These are phyloP conservation scores for Tolypeutes matacus DNA, from an alignment of 2,797 vertebrate genomes.

Conservation along the genomic window DNA sequence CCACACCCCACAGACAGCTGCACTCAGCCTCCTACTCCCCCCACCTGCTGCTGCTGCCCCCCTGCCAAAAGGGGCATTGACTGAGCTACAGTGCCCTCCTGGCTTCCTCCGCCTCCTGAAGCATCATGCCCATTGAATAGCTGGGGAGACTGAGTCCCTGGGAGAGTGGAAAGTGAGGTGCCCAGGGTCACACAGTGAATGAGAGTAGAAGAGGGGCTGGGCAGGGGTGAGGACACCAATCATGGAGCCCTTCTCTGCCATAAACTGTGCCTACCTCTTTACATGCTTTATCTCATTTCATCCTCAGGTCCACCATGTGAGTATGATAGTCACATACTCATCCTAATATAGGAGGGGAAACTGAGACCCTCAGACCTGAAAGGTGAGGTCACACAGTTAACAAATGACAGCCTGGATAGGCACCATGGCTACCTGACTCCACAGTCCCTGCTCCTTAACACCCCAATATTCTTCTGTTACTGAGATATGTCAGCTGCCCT, in stretches of 20 bases:
- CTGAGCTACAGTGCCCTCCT: neutral
- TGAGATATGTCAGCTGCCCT: neutral
- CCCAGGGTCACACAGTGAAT: neutral
- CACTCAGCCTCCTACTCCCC: neutral
- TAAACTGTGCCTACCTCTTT: neutral
- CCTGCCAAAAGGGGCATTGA: too few relatives aligned
- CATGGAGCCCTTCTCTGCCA: neutral
- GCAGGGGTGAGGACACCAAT: neutral
- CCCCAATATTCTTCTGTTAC: neutral
- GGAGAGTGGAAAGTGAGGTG: neutral
- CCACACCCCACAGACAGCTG: neutral
- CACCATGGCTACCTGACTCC: neutral
- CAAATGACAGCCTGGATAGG: slow-evolving; percentile 29
- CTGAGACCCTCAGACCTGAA: neutral
- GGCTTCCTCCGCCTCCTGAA: neutral
- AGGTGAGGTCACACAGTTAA: neutral
- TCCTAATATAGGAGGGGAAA: neutral
- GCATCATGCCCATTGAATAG: neutral
- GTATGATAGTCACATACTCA: neutral
- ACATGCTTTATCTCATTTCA: neutral
- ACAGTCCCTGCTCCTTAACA: neutral
- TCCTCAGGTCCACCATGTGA: neutral
- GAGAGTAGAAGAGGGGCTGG: neutral
- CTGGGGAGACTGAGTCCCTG: neutral
- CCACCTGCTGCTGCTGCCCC: neutral